These are phyloP conservation scores for Leptothorax acervorum DNA, from an alignment of 2,888 invertebrate species.

Conservation along the genomic window DNA sequence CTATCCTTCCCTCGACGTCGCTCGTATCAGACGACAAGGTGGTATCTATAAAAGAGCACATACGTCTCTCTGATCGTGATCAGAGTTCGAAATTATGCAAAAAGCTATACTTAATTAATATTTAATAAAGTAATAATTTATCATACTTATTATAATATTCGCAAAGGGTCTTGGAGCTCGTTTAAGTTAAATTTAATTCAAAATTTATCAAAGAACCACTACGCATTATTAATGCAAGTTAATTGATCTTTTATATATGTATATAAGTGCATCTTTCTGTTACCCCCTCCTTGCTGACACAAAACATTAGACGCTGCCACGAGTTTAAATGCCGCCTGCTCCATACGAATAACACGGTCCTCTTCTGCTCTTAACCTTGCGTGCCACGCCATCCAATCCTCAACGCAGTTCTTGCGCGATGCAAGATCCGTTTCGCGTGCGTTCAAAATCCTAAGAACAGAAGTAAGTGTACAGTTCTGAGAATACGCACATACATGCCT, in stretches of 20 bases:
- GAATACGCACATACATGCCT: conserved; percentile 25
- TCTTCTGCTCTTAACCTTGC: conserved; percentile 83
- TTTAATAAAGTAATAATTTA: neutral
- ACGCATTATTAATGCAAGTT: neutral
- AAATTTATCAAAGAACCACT: neutral
- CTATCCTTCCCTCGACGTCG: conserved; percentile 84
- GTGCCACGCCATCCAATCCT: conserved; percentile 85
- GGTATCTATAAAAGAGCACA: conserved; percentile 77
- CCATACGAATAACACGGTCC: conserved; percentile 84
- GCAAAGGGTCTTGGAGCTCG: neutral
- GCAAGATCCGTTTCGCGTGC: conserved; percentile 84
- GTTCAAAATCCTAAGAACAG: conserved; percentile 80
- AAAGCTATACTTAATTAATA: conserved; percentile 13
- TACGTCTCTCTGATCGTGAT: conserved; percentile 56
- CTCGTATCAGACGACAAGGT: conserved; percentile 84
- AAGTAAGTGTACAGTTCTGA: neutral
- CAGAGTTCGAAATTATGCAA: conserved; percentile 49
- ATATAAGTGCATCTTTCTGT: conserved; percentile 13
- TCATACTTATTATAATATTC: neutral
- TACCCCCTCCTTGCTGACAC: conserved; percentile 80
- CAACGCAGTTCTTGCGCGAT: conserved; percentile 83
- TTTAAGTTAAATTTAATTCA: neutral
- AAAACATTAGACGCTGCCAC: conserved; percentile 83
- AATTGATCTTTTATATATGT: neutral
- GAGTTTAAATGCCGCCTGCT: conserved; percentile 83